Conservation (phyloP, 2,797 vertebrate species). For the Pampus argenteus region DNA sequence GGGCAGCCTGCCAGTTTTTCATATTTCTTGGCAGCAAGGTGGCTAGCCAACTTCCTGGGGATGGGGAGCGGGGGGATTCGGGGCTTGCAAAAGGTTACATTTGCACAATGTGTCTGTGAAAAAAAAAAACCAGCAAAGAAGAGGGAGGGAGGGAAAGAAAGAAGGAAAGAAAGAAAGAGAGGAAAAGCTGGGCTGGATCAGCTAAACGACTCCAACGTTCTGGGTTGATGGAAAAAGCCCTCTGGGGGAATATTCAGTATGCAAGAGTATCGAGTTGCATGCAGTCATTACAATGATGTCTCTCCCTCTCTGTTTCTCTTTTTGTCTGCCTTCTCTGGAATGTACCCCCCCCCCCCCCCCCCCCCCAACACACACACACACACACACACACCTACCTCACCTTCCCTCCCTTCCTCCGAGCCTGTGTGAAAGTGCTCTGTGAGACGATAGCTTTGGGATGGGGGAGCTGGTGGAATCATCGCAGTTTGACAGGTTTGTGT, state of each 20-base stretch:
- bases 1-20: conserved; percentile 92
- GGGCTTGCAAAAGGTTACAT: conserved; percentile 93
- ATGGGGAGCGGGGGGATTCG: conserved; percentile 74
- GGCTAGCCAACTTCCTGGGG: conserved; percentile 89
- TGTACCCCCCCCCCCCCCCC: conserved; percentile 40
- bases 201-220: conserved; percentile 83
- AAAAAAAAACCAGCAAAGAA: conserved; percentile 78
- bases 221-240: conserved; percentile 91
- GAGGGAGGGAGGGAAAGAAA: conserved; percentile 34
- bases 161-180: conserved; percentile 46
- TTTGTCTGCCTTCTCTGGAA: conserved; percentile 66
- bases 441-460: conserved; percentile 73
- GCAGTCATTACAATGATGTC: conserved; percentile 83
- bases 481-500: conserved; percentile 53
- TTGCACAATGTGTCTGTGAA: conserved; percentile 92
- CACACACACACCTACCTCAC: conserved; percentile 39
- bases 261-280: conserved; percentile 87
- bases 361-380: conserved; percentile 34
- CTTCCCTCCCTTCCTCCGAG: conserved; percentile 19
- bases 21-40: conserved; percentile 90
- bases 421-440: conserved; percentile 67
- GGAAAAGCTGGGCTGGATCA: conserved; percentile 75
- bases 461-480: conserved; percentile 54
- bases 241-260: conserved; percentile 86
- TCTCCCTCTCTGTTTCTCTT: conserved; percentile 62